Evolutionary conservation across 2,888 invertebrate genomes (phyloP).

Genomic region (Drosophila kuntzei): DNA sequence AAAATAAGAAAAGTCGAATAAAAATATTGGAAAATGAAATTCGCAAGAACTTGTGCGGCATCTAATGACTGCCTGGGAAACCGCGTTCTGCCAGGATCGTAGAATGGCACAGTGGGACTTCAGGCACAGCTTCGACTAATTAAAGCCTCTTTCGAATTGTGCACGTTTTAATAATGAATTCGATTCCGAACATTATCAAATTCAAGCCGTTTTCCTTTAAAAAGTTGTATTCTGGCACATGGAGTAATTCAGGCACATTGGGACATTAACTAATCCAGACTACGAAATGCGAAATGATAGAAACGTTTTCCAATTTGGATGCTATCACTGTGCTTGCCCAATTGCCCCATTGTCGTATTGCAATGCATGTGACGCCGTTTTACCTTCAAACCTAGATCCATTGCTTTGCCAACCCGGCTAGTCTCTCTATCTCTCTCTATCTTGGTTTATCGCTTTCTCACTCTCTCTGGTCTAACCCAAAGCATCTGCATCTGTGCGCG

Average conservation of each 20-base stretch:
- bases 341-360: conserved; percentile 18
- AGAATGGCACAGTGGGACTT: background rate
- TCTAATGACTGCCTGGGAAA: conserved; percentile 56
- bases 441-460: no score
- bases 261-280: background rate
- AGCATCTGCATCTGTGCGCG: conserved; percentile 52
- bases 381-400: conserved; percentile 49
- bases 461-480: background rate
- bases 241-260: background rate
- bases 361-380: conserved; percentile 46
- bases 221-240: no score
- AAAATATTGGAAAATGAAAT: conserved; percentile 57
- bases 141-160: background rate
- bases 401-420: conserved; percentile 18
- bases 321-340: background rate
- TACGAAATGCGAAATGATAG: background rate
- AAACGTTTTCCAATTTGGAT: background rate
- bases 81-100: conserved; percentile 27
- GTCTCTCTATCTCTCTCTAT: background rate
- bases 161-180: background rate
- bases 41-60: conserved; percentile 62
- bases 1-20: conserved; percentile 12
- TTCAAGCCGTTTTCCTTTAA: no score
- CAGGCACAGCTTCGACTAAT: background rate
- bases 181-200: background rate